A percentile compares a stretch with the other conserved stretches of the same genome.
Evolutionary conservation across 1,140 invertebrate genomes (phyloP).

Genomic region (Drosophila ohnishii): DNA sequence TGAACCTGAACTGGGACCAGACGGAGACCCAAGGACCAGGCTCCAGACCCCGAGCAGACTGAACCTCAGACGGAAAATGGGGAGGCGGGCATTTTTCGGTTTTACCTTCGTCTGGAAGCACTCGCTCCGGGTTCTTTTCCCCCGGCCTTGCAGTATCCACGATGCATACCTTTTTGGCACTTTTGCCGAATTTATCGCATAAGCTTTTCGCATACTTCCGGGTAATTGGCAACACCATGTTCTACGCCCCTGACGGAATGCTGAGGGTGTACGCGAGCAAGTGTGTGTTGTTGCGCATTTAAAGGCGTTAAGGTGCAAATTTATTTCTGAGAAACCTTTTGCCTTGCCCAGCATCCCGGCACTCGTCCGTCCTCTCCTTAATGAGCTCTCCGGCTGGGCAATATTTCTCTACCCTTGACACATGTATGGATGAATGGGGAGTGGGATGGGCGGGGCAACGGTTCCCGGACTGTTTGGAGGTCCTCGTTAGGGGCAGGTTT

Average conservation of each 20-base stretch:
- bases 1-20: conserved; percentile 12
- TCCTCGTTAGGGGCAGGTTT: conserved; percentile 72
- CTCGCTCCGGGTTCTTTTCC: conserved; percentile 46
- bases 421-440: conserved; percentile 47
- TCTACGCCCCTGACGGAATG: conserved; percentile 15
- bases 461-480: conserved; percentile 25
- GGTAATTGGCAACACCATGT: conserved; percentile 79
- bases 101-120: conserved; percentile 71
- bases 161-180: conserved; percentile 79
- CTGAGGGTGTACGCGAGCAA: conserved; percentile 1
- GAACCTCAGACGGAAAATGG: conserved; percentile 18
- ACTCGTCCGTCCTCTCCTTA: conserved; percentile 35
- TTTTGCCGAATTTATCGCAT: conserved; percentile 79
- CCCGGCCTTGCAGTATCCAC: conserved; percentile 32
- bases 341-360: conserved; percentile 29
- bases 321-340: conserved; percentile 77
- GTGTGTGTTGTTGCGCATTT: conserved; percentile 67
- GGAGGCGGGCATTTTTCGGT: conserved; percentile 51
- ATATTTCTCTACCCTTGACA: conserved; percentile 73
- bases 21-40: conserved; percentile 8
- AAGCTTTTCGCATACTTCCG: conserved; percentile 81
- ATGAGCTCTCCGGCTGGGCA: conserved; percentile 65
- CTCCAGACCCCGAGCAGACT: conserved; percentile 14
- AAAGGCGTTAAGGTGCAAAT: conserved; percentile 81
- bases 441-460: conserved; percentile 14